phyloP scores from a whole-genome alignment of 1,140 invertebrate genomes.

The Teleogryllus occipitalis region DNA sequence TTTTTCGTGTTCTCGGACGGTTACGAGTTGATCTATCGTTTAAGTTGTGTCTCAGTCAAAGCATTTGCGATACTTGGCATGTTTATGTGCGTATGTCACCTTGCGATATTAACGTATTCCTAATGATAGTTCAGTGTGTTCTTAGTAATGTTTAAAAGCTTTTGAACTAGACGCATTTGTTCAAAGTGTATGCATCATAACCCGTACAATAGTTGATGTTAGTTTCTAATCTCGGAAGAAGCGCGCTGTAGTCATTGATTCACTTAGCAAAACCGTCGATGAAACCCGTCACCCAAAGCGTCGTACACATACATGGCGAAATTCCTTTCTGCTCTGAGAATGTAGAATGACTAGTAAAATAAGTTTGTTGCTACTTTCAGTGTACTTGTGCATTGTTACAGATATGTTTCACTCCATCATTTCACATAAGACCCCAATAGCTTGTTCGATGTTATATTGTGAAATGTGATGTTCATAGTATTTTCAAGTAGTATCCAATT shows the following conservation, averaged over 20 bases:
- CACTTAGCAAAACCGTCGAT: background rate
- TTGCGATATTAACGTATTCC: background rate
- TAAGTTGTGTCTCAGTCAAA: background rate
- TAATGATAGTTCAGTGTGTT: background rate
- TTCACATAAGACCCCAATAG: too few species aligned
- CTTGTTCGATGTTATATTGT: too few species aligned
- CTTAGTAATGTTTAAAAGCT: background rate
- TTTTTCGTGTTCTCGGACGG: background rate
- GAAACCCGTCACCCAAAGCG: background rate
- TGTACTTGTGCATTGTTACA: too few species aligned
- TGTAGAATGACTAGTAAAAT: too few species aligned
- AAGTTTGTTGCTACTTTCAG: too few species aligned
- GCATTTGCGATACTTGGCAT: background rate
- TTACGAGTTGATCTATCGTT: background rate
- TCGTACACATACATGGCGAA: background rate
- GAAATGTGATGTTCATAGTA: too few species aligned
- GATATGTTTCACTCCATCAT: too few species aligned
- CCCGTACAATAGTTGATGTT: background rate
- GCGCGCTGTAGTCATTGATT: slow-evolving; percentile 3
- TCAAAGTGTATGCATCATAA: background rate
- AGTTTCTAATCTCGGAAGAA: background rate
- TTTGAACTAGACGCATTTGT: background rate
- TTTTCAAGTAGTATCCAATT: too few species aligned
- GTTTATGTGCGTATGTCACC: background rate
- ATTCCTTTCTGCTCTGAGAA: background rate